Conservation (phyloP, 2,888 invertebrate species). For the Hybos culiciformis region DNA sequence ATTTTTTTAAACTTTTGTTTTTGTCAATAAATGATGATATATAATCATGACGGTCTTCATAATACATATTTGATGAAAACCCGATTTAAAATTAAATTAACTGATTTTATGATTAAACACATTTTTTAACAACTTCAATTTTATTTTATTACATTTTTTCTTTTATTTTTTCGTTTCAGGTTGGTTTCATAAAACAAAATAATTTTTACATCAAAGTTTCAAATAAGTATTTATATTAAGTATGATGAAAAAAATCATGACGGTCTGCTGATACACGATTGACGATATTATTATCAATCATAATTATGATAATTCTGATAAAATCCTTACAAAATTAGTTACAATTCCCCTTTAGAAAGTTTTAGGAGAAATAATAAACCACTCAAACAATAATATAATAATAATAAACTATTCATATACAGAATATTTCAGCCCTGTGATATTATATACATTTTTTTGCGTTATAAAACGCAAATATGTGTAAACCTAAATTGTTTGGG, state of each 20-base stretch:
- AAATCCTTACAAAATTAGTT: no score
- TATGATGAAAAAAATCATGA: constrained; percentile 63
- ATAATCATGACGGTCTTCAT: constrained; percentile 56
- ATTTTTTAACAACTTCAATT: no score
- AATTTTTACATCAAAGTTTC: not conserved
- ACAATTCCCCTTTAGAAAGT: no score
- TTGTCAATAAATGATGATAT: constrained; percentile 49
- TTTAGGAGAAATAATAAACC: no score
- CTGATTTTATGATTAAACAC: not conserved
- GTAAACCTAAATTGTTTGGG: no score
- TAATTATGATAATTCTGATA: no score
- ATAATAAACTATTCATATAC: no score
- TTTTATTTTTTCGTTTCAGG: not conserved
- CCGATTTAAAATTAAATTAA: constrained; percentile 24
- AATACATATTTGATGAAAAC: constrained; percentile 40
- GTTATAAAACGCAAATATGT: no score
- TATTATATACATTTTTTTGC: no score
- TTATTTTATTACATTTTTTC: not conserved
- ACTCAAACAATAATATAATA: no score
- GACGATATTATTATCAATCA: constrained; percentile 40
- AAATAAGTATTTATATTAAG: not conserved
- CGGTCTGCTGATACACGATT: constrained; percentile 59
- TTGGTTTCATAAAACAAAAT: no score
- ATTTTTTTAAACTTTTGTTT: not conserved
- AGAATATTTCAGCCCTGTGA: no score